phyloP scores from a whole-genome alignment of 2,888 invertebrate species.

The Camptogramma bilineatum region DNA sequence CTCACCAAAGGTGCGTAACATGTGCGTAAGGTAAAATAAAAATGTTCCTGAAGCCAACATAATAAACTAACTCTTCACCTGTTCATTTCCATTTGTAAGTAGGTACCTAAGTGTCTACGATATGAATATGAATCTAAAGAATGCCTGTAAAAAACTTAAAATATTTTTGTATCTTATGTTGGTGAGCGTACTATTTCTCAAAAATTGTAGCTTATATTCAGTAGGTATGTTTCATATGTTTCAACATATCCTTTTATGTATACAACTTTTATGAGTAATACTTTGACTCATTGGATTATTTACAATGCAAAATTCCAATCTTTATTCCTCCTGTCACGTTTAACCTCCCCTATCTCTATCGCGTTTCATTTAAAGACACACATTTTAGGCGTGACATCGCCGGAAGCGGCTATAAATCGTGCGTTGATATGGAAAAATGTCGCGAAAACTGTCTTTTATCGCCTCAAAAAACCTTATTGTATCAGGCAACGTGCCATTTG shows the following conservation, averaged over 20 bases:
- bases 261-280: conserved; percentile 7
- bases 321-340: conserved; percentile 56
- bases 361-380: conserved; percentile 64
- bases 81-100: no score
- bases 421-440: conserved; percentile 69
- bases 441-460: conserved; percentile 67
- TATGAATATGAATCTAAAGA: no score
- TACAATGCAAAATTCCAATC: conserved; percentile 31
- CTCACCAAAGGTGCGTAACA: no score
- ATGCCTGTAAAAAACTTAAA: no score
- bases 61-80: no score
- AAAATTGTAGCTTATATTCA: no score
- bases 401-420: conserved; percentile 69
- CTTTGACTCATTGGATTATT: conserved; percentile 24
- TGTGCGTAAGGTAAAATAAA: not conserved
- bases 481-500: conserved; percentile 55
- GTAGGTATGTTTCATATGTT: not conserved
- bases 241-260: not conserved
- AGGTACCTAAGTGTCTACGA: no score
- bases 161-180: no score
- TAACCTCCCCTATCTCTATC: conserved; percentile 58
- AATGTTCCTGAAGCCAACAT: not conserved
- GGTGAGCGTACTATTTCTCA: no score
- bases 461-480: conserved; percentile 56
- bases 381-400: conserved; percentile 69